phyloP scores from a whole-genome alignment of 1,140 invertebrate genomes.

The Zaprionus ghesquierei region DNA sequence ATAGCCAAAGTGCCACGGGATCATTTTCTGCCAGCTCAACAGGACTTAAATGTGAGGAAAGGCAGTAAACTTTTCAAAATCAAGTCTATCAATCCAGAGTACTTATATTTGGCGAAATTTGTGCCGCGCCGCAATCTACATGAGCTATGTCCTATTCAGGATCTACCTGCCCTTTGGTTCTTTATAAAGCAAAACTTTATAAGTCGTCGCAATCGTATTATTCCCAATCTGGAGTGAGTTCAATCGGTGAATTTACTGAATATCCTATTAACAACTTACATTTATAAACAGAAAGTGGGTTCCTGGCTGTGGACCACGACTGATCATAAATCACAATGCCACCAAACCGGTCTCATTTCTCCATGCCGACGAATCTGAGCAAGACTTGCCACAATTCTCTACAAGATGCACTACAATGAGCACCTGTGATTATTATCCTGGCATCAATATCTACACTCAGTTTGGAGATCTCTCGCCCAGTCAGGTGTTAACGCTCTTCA shows the following conservation, averaged over 20 bases:
- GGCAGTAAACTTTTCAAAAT: slow-evolving; percentile 64
- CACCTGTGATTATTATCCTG: slow-evolving; percentile 81
- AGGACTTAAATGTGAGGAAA: slow-evolving; percentile 63
- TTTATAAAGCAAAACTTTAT: slow-evolving; percentile 85
- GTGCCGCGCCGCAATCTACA: slow-evolving; percentile 83
- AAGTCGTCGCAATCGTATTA: slow-evolving; percentile 84
- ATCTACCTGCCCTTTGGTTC: slow-evolving; percentile 85
- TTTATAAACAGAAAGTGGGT: slow-evolving; percentile 84
- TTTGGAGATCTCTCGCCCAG: slow-evolving; percentile 85
- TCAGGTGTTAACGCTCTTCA: slow-evolving; percentile 85
- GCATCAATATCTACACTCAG: slow-evolving; percentile 86
- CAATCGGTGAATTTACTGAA: neutral
- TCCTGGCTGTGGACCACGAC: slow-evolving; percentile 85
- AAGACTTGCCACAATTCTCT: slow-evolving; percentile 66
- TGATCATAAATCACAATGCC: slow-evolving; percentile 83
- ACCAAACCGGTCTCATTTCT: slow-evolving; percentile 19
- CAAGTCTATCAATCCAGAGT: slow-evolving; percentile 83
- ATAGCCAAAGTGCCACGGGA: slow-evolving; percentile 84
- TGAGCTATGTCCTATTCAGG: slow-evolving; percentile 82
- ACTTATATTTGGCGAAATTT: slow-evolving; percentile 85
- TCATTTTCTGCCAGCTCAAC: slow-evolving; percentile 84
- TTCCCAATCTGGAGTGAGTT: slow-evolving; percentile 85
- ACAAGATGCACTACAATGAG: slow-evolving; percentile 58
- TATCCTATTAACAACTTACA: neutral
- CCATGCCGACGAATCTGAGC: slow-evolving; percentile 83